Conservation (phyloP, 2,113 vertebrate genomes). For the Menidia beryllina region DNA sequence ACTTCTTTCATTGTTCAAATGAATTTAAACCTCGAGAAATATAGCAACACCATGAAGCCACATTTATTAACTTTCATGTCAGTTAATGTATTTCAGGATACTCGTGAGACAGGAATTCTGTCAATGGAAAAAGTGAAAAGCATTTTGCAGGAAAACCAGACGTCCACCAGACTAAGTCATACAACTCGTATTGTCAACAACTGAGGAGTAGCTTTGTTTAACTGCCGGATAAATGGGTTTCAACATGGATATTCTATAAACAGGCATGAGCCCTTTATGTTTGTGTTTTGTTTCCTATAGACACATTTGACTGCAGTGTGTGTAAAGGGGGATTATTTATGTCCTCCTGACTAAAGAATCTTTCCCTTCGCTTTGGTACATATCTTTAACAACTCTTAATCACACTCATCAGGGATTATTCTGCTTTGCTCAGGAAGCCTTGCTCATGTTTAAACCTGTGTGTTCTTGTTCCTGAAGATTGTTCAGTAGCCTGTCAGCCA, state of each 20-base stretch:
- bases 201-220: conserved; percentile 24
- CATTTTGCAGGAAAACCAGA: background rate
- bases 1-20: background rate
- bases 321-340: conserved; percentile 58
- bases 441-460: conserved; percentile 56
- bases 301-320: conserved; percentile 25
- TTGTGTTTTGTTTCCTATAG: conserved; percentile 30
- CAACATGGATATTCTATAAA: conserved; percentile 9
- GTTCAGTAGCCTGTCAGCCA: conserved; percentile 59
- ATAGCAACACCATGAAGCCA: background rate
- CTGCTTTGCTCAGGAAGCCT: conserved; percentile 48
- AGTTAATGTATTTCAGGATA: too few relatives aligned
- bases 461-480: conserved; percentile 59
- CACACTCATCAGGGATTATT: conserved; percentile 63
- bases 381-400: conserved; percentile 70
- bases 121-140: background rate
- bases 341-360: conserved; percentile 20
- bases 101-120: background rate
- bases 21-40: background rate
- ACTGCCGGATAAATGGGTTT: background rate
- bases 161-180: background rate
- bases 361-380: conserved; percentile 46
- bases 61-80: background rate
- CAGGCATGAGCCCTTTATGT: conserved; percentile 9
- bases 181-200: background rate